A percentile compares a stretch with the other conserved stretches of the same genome.
Evolutionary conservation across 2,888 invertebrate species (phyloP).

Genomic region (Psylliodes chrysocephalus): DNA sequence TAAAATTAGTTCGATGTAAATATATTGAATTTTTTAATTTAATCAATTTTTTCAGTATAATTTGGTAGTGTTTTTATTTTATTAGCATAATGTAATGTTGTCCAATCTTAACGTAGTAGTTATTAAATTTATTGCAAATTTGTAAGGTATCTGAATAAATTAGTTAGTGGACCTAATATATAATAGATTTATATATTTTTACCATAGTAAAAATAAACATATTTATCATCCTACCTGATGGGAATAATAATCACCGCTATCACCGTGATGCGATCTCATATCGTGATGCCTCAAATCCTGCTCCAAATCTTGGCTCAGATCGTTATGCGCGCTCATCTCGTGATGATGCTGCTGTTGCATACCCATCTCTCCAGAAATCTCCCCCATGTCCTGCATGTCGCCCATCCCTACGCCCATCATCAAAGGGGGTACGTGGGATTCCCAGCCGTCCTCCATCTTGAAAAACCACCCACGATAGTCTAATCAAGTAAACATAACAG

Average conservation of each 20-base stretch:
- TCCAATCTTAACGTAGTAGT: too few species aligned
- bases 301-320: constrained; percentile 57
- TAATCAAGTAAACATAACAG: constrained; percentile 44
- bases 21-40: too few species aligned
- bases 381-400: constrained; percentile 58
- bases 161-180: too few species aligned
- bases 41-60: too few species aligned
- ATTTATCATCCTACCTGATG: constrained; percentile 50
- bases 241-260: constrained; percentile 46
- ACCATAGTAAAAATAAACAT: too few species aligned
- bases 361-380: constrained; percentile 53
- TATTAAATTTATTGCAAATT: too few species aligned
- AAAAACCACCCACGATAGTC: constrained; percentile 49
- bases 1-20: too few species aligned
- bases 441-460: constrained; percentile 65
- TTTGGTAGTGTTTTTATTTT: too few species aligned
- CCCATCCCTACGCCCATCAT: constrained; percentile 63
- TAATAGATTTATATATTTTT: too few species aligned
- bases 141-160: too few species aligned
- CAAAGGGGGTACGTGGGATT: constrained; percentile 63
- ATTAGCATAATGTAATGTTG: too few species aligned
- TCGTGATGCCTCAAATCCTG: constrained; percentile 47
- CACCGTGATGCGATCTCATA: constrained; percentile 26
- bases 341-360: constrained; percentile 52
- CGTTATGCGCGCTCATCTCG: constrained; percentile 33